phyloP scores from a whole-genome alignment of 2,888 invertebrate species.

The Netelia inedita region DNA sequence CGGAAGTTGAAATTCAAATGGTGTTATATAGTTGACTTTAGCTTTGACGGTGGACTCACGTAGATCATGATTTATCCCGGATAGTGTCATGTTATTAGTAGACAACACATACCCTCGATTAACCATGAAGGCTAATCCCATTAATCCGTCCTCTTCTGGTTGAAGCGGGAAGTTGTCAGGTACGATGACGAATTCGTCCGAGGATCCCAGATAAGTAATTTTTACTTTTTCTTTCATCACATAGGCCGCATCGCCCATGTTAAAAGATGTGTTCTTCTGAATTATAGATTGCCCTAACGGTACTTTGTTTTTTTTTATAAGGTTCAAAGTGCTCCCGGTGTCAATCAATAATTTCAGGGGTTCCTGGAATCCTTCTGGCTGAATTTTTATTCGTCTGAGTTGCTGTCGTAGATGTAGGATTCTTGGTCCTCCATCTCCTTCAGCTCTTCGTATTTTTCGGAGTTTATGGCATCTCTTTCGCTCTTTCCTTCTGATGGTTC shows the following conservation, averaged over 20 bases:
- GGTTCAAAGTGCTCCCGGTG: slow-evolving; percentile 28
- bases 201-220: slow-evolving; percentile 20
- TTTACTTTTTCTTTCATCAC: slow-evolving; percentile 7
- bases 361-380: slow-evolving; percentile 35
- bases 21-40: slow-evolving; percentile 20
- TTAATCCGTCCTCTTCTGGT: slow-evolving; percentile 23
- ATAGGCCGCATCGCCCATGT: slow-evolving; percentile 25
- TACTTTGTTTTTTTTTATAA: slow-evolving; percentile 19
- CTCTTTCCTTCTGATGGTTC: slow-evolving; percentile 16
- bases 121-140: slow-evolving; percentile 26
- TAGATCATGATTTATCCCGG: slow-evolving; percentile 14
- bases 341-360: slow-evolving; percentile 10
- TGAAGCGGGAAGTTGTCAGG: slow-evolving; percentile 16
- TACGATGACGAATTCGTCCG: slow-evolving; percentile 24
- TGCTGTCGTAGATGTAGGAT: slow-evolving; percentile 14
- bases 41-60: slow-evolving; percentile 14
- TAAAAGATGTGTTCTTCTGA: slow-evolving; percentile 13
- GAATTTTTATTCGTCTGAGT: slow-evolving; percentile 6
- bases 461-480: slow-evolving; percentile 18
- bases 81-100: slow-evolving; percentile 15
- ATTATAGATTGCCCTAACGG: not conserved
- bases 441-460: slow-evolving; percentile 34
- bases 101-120: slow-evolving; percentile 15
- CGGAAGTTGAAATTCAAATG: slow-evolving; percentile 37
- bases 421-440: slow-evolving; percentile 18